A percentile compares a stretch with the other conserved stretches of the same genome.
phyloP scores from a whole-genome alignment of 2,797 vertebrate species.

The Macropodus opercularis region DNA sequence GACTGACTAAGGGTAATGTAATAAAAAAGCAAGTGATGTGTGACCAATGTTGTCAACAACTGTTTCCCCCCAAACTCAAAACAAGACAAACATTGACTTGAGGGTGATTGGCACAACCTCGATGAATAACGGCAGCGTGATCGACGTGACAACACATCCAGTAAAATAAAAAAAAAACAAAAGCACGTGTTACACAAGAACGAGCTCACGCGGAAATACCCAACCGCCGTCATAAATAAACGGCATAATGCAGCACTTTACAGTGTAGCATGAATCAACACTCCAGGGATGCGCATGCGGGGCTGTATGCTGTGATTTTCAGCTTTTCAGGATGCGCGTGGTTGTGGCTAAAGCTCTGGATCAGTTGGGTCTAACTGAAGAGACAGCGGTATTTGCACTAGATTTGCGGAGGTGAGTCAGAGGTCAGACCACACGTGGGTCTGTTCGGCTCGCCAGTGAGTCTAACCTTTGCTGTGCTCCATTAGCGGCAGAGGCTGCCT shows the following conservation, averaged over 20 bases:
- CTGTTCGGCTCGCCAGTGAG: slow-evolving; percentile 50
- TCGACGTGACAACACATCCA: slow-evolving; percentile 5
- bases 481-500: slow-evolving; percentile 56
- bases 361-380: slow-evolving; percentile 52
- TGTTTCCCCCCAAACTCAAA: not conserved
- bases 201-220: slow-evolving; percentile 21
- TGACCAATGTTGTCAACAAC: not conserved
- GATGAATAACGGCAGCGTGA: slow-evolving; percentile 1
- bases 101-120: slow-evolving; percentile 6
- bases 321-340: slow-evolving; percentile 40
- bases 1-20: not conserved
- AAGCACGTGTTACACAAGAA: not conserved
- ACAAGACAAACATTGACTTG: not conserved
- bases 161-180: slow-evolving; percentile 8
- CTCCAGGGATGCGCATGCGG: slow-evolving; percentile 33
- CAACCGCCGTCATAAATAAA: slow-evolving; percentile 37
- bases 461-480: slow-evolving; percentile 70
- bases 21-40: not conserved
- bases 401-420: slow-evolving; percentile 68
- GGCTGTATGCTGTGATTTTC: slow-evolving; percentile 43
- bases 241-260: slow-evolving; percentile 28
- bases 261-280: slow-evolving; percentile 15
- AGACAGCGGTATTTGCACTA: slow-evolving; percentile 51
- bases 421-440: slow-evolving; percentile 52
- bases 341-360: slow-evolving; percentile 38